A percentile compares a stretch with the other conserved stretches of the same genome.
phyloP scores from a whole-genome alignment of 1,140 invertebrate species.

The Ostrea edulis region DNA sequence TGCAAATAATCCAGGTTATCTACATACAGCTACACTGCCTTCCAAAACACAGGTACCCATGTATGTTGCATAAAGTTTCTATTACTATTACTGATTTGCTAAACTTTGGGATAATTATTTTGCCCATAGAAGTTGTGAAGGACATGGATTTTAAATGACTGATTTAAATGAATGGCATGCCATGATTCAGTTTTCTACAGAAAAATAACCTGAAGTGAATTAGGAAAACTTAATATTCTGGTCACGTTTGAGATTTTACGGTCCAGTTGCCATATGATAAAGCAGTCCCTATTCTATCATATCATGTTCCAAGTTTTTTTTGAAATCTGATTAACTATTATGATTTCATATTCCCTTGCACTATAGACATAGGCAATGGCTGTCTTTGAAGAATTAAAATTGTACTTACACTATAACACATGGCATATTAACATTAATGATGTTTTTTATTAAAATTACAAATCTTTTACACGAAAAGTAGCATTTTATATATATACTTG shows the following conservation, averaged over 20 bases:
- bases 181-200: not conserved
- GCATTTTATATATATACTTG: not conserved
- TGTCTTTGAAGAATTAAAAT: not conserved
- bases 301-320: not conserved
- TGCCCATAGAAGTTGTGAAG: not conserved
- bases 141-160: slow-evolving; percentile 39
- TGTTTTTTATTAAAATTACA: not conserved
- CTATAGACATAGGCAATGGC: not conserved
- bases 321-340: not conserved
- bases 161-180: not conserved
- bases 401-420: not conserved
- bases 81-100: not conserved
- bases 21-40: not conserved
- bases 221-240: slow-evolving; percentile 28
- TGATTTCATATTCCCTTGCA: not conserved
- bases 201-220: slow-evolving; percentile 26
- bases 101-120: not conserved
- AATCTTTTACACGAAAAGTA: not conserved
- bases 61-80: not conserved
- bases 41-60: not conserved
- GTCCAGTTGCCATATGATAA: not conserved
- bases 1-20: not conserved
- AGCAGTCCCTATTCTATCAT: not conserved
- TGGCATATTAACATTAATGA: not conserved
- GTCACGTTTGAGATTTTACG: not conserved